Percentiles rank a stretch among this genome's conserved stretches.
Evolutionary conservation across 2,113 vertebrate genomes (phyloP).

Genomic region (rat (Rattus norvegicus)): DNA sequence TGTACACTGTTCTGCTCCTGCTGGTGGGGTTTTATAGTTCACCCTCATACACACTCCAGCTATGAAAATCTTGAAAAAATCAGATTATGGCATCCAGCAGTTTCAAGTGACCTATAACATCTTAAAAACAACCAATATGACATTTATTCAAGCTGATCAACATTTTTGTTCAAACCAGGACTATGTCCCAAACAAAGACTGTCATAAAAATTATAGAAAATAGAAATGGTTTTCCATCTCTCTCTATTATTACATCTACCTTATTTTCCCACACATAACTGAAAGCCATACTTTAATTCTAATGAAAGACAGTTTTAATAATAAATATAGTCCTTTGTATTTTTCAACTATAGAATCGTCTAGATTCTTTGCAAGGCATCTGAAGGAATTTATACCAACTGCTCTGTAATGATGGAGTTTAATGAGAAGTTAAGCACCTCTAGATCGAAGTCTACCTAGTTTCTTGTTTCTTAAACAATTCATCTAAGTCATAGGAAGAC

Average conservation of each 20-base stretch:
- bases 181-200: conserved; percentile 19
- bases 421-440: conserved; percentile 14
- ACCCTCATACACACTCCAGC: neutral
- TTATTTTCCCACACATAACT: conserved; percentile 25
- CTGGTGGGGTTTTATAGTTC: neutral
- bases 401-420: neutral
- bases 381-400: conserved; percentile 26
- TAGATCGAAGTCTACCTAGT: neutral
- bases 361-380: neutral
- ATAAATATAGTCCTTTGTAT: neutral
- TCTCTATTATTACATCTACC: conserved; percentile 18
- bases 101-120: conserved; percentile 26
- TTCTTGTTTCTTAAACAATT: neutral
- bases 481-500: conserved; percentile 67
- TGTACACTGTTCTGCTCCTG: neutral
- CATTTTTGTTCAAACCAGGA: conserved; percentile 6
- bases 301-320: neutral
- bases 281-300: conserved; percentile 13
- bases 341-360: conserved; percentile 32
- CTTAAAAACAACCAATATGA: conserved; percentile 17
- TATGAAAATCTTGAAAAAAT: conserved; percentile 6
- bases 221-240: conserved; percentile 23
- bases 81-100: neutral
- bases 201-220: conserved; percentile 39
- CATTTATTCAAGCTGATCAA: conserved; percentile 26